Evolutionary conservation across 2,113 vertebrate genomes (phyloP).

Genomic region (Clarias gariepinus): DNA sequence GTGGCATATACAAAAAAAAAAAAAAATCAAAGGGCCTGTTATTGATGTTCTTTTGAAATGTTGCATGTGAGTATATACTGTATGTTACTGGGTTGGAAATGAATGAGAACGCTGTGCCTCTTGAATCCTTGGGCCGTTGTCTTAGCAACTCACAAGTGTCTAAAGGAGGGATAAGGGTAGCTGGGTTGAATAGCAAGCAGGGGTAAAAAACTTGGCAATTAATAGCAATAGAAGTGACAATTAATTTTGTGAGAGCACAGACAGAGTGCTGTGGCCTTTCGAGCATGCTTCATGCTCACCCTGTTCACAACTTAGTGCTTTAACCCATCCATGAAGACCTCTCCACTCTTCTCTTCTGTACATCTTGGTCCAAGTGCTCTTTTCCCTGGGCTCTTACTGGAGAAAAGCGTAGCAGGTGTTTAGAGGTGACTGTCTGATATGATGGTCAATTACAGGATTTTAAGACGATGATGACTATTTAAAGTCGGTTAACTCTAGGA

Average conservation of each 20-base stretch:
- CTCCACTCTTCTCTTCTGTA: slow-evolving; percentile 38
- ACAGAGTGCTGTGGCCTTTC: slow-evolving; percentile 47
- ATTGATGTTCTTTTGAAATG: slow-evolving; percentile 21
- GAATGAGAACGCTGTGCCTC: slow-evolving; percentile 63
- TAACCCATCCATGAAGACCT: slow-evolving; percentile 44
- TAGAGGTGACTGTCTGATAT: not conserved
- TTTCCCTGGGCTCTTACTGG: slow-evolving; percentile 26
- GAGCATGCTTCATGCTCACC: slow-evolving; percentile 47
- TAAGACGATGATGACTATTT: not conserved
- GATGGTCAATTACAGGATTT: slow-evolving; percentile 24
- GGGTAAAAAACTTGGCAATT: slow-evolving; percentile 48
- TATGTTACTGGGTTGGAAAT: slow-evolving; percentile 24
- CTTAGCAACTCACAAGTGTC: slow-evolving; percentile 78
- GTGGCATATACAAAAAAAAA: not conserved
- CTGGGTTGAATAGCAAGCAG: slow-evolving; percentile 79
- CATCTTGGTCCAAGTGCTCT: slow-evolving; percentile 38
- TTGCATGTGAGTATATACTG: slow-evolving; percentile 25
- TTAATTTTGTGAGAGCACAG: slow-evolving; percentile 51
- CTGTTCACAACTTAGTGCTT: slow-evolving; percentile 44
- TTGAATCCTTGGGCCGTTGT: slow-evolving; percentile 79
- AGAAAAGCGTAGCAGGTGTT: slow-evolving; percentile 22
- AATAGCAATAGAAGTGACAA: slow-evolving; percentile 53
- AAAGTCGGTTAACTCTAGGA: not conserved
- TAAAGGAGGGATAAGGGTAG: slow-evolving; percentile 79
- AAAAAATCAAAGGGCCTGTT: not conserved